Evolutionary conservation across 2,888 invertebrate genomes (phyloP), one percentile per base, ranked within the genome.

Genomic region (Isoperla grammatica): DNA sequence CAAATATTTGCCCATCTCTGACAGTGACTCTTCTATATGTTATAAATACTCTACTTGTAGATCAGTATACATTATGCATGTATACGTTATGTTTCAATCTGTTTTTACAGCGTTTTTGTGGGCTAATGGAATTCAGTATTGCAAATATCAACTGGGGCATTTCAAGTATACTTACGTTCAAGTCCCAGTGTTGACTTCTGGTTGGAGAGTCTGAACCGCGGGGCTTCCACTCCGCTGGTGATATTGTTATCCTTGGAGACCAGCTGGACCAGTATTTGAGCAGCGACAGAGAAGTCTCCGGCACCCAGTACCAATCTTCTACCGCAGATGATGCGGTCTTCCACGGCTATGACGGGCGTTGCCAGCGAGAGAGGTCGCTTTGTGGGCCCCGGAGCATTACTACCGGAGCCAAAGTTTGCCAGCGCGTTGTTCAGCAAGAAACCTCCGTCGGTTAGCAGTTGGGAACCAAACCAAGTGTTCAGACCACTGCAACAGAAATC

Each of bases 231-330:
- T 60, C 77, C 72, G 37, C 72, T 68, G 4, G 76, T 76, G 19
- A 77, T 71, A 65, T 79, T 78, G 64, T 76, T 68, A 29, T 72
- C 70, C 6, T 73, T 73, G 17, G 78, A 69, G 40, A 81, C 65
- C 46, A 82, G 71, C 64, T 74, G 73, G 40, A 76, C 71, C 15
- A 81, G 70, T 35, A 81, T 69, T 72, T 82, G 80, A 3, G 75
- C 73, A 45, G 76, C 77, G 23, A 76, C 70, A 1, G 75, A 71
- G 43, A 78, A 69, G 72, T 81, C 80, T 63, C 78, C 78, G 2
- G 77, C 73, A 45, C 81, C 81, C 54, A 81, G 73, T 1, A 79
- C 73, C 55, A 81, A 73, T 55, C 81, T 71, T 59, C 78, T 74
- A 49, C 79, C 80, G 69, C 81, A 81, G 56, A 79, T 71, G 42